Percentiles rank a stretch among this genome's conserved stretches.
phyloP scores from a whole-genome alignment of 2,797 vertebrate species.

The Phyllotis vaccarum region DNA sequence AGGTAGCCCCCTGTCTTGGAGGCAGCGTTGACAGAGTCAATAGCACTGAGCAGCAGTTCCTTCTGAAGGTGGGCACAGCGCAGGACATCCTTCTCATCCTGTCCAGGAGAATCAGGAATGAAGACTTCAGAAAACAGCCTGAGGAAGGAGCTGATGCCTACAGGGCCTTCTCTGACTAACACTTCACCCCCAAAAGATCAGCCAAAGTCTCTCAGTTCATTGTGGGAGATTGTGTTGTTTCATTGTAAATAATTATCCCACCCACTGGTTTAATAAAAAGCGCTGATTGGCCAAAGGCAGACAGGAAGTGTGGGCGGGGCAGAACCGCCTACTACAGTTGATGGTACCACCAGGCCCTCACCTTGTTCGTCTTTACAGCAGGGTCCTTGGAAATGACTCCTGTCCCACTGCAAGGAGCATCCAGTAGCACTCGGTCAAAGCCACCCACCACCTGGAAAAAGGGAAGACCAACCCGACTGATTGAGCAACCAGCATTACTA shows the following conservation, averaged over 20 bases:
- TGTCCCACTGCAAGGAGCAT: constrained; percentile 98
- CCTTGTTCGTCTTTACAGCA: constrained; percentile 97
- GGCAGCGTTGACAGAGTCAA: constrained; percentile 95
- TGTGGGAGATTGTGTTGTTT: no score
- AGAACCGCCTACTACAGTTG: no score
- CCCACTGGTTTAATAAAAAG: no score
- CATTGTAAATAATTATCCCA: no score
- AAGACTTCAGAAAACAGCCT: neutral
- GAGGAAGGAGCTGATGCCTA: neutral
- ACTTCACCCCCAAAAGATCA: neutral
- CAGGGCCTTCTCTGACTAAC: neutral
- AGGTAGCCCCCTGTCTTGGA: constrained; percentile 95
- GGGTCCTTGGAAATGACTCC: constrained; percentile 98
- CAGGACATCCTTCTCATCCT: constrained; percentile 95
- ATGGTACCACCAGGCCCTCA: constrained; percentile 63
- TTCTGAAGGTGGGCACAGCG: constrained; percentile 98
- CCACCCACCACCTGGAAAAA: constrained; percentile 94
- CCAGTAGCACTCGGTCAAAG: constrained; percentile 96
- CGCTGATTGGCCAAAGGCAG: no score
- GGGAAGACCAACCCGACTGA: neutral
- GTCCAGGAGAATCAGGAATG: neutral
- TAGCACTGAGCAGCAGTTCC: constrained; percentile 95
- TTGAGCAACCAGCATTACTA: neutral
- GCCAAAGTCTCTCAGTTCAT: neutral
- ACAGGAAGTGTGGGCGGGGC: no score